These are phyloP conservation scores for Arctia plantaginis DNA, from an alignment of 2,888 invertebrate species.

Conservation along the genomic window DNA sequence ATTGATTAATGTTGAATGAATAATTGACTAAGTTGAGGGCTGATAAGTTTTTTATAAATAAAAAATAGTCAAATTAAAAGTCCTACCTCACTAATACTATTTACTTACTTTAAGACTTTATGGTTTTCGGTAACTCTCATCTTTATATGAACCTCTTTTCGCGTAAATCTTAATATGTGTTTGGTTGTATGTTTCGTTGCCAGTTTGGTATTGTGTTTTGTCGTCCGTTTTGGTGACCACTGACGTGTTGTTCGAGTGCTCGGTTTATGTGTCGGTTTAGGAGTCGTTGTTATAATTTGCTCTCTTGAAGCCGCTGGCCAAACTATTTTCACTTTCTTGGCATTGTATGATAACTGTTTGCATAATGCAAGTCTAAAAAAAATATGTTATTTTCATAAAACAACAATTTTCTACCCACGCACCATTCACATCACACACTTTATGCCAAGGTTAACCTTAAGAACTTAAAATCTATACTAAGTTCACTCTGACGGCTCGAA, in stretches of 20 bases:
- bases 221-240: neutral
- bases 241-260: neutral
- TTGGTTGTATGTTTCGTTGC: neutral
- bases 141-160: neutral
- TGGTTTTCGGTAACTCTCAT: neutral
- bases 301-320: neutral
- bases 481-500: too few species aligned
- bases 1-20: too few species aligned
- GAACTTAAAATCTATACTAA: neutral
- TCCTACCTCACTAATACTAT: neutral
- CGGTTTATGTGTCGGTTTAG: neutral
- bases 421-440: neutral
- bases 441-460: too few species aligned
- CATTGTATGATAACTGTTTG: neutral
- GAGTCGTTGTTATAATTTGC: neutral
- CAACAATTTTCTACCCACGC: neutral
- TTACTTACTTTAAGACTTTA: neutral
- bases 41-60: neutral
- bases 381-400: neutral
- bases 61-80: neutral
- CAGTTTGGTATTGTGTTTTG: neutral
- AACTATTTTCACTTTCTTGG: neutral
- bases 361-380: constrained; percentile 13
- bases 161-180: neutral
- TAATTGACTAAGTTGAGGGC: too few species aligned